Conservation (phyloP, 1,140 invertebrate genomes). For the Pseudomyrmex cubaensis region DNA sequence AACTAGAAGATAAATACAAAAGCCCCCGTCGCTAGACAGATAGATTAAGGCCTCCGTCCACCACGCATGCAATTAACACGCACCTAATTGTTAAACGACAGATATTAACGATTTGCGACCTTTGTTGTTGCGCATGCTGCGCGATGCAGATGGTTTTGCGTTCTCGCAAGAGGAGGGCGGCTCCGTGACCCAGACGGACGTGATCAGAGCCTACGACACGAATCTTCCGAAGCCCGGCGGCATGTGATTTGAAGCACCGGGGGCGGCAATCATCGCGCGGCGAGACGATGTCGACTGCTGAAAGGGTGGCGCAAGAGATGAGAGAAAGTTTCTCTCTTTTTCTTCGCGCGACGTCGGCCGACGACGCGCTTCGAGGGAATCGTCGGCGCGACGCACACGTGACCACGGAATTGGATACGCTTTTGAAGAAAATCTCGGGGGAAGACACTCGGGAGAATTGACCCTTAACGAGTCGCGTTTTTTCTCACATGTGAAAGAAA, state of each 20-base stretch:
- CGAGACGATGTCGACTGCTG: constrained; percentile 17
- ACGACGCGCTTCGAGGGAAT: not conserved
- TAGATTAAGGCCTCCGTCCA: not conserved
- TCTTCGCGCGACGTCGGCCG: constrained; percentile 10
- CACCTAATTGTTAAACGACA: constrained; percentile 35
- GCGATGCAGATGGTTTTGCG: constrained; percentile 95
- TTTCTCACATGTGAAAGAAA: too few species aligned
- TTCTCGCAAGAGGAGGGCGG: constrained; percentile 99
- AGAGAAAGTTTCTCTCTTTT: not conserved
- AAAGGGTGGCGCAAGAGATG: not conserved
- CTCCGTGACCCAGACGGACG: constrained; percentile 95
- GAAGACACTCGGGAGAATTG: not conserved
- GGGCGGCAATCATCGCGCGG: not conserved
- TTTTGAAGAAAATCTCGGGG: too few species aligned
- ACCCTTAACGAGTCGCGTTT: constrained; percentile 5
- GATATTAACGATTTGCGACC: constrained; percentile 66
- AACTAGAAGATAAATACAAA: too few species aligned
- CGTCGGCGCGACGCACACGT: not conserved
- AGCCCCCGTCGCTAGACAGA: not conserved
- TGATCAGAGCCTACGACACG: constrained; percentile 97
- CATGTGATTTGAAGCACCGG: constrained; percentile 85
- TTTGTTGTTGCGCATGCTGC: constrained; percentile 74
- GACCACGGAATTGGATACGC: not conserved
- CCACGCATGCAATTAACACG: not conserved
- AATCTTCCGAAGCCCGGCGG: constrained; percentile 93